These are phyloP conservation scores for Dryomyza anilis DNA, from an alignment of 2,888 invertebrate species.

Conservation along the genomic window DNA sequence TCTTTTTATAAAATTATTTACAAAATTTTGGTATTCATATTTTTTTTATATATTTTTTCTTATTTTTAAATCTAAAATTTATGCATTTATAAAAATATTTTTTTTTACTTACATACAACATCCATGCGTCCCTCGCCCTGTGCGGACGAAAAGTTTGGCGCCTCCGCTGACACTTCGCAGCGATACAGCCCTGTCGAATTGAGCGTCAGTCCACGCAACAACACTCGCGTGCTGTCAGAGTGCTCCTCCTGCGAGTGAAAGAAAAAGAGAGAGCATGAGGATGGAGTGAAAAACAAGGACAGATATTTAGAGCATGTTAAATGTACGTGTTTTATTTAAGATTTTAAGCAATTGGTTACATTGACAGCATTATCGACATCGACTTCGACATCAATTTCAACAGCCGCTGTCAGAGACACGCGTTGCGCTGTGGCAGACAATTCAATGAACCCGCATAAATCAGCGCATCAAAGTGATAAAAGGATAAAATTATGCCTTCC, in stretches of 20 bases:
- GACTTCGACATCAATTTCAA: too few species aligned
- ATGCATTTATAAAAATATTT: neutral
- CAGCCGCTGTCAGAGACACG: too few species aligned
- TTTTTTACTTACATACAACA: constrained; percentile 75
- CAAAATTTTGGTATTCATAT: too few species aligned
- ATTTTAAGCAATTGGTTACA: too few species aligned
- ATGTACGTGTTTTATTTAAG: too few species aligned
- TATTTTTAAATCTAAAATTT: too few species aligned
- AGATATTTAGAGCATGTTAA: too few species aligned
- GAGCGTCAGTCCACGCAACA: constrained; percentile 70
- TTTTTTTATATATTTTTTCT: too few species aligned
- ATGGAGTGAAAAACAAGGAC: too few species aligned
- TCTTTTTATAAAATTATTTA: too few species aligned
- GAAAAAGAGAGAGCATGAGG: neutral
- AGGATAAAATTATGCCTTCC: neutral
- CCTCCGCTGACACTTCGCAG: constrained; percentile 80
- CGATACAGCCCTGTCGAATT: constrained; percentile 75
- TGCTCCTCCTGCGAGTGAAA: constrained; percentile 66
- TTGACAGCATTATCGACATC: too few species aligned
- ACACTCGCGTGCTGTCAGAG: constrained; percentile 72
- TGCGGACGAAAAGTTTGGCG: constrained; percentile 76
- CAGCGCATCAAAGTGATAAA: neutral
- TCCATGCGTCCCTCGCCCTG: constrained; percentile 79
- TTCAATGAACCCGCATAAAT: constrained; percentile 12
- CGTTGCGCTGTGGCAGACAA: too few species aligned